Conservation (phyloP, 2,888 invertebrate genomes). For the Aleiodes testaceus region DNA sequence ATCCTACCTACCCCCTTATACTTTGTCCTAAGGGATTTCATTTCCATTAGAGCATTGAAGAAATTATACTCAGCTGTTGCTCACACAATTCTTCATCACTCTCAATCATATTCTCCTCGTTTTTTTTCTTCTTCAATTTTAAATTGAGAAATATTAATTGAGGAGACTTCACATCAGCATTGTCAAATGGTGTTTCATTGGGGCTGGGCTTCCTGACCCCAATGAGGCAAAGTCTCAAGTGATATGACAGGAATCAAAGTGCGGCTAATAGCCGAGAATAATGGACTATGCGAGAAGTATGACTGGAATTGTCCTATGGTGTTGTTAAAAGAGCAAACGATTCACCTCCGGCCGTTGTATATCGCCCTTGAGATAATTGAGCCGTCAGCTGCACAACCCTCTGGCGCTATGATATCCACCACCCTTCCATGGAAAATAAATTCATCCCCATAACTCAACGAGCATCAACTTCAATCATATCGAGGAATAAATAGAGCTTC, state of each 20-base stretch:
- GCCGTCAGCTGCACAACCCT: conserved; percentile 71
- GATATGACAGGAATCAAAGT: conserved; percentile 55
- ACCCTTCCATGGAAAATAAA: conserved; percentile 42
- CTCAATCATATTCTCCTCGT: conserved; percentile 50
- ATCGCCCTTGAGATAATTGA: conserved; percentile 69
- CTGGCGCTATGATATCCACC: conserved; percentile 62
- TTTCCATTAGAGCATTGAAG: conserved; percentile 63
- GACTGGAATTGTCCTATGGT: conserved; percentile 2
- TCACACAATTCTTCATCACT: conserved; percentile 61
- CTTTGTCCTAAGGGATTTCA: conserved; percentile 64
- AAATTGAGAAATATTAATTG: neutral
- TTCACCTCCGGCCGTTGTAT: conserved; percentile 62
- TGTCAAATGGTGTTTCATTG: too few relatives aligned
- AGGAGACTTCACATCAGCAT: too few relatives aligned
- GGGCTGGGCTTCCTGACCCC: conserved; percentile 6
- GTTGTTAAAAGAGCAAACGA: conserved; percentile 29
- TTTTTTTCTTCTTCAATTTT: neutral
- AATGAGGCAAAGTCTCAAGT: conserved; percentile 1
- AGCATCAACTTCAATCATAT: neutral
- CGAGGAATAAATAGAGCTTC: too few relatives aligned
- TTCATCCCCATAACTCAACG: conserved; percentile 11
- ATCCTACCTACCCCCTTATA: conserved; percentile 40
- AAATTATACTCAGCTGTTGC: conserved; percentile 54
- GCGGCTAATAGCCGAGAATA: conserved; percentile 32
- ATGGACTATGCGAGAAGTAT: conserved; percentile 20